Evolutionary conservation across 2,888 invertebrate genomes (phyloP).

Genomic region (Phrixothrix hirtus): DNA sequence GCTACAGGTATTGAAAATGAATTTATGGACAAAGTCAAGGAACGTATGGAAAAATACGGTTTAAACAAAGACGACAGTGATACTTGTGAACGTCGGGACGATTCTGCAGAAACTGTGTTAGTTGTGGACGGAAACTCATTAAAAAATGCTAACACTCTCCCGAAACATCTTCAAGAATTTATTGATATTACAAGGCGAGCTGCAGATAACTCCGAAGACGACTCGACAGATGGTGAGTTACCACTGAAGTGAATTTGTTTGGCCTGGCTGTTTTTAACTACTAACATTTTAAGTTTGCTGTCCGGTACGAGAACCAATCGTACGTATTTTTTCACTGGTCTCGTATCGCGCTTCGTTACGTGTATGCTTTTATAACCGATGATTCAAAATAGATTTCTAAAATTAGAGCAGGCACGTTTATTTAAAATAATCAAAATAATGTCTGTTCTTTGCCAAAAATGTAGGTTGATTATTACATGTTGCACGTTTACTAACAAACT

Average conservation of each 20-base stretch:
- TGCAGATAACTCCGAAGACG: slow-evolving; percentile 46
- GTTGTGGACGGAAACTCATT: slow-evolving; percentile 69
- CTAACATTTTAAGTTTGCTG: slow-evolving; percentile 15
- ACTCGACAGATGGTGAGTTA: slow-evolving; percentile 60
- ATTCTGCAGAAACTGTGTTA: slow-evolving; percentile 52
- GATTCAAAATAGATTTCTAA: slow-evolving; percentile 38
- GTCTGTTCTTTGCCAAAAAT: not conserved
- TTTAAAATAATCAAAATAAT: slow-evolving; percentile 3
- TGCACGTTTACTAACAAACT: not conserved
- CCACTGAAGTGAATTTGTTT: slow-evolving; percentile 43
- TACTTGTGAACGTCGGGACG: slow-evolving; percentile 38
- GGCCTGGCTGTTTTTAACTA: slow-evolving; percentile 55
- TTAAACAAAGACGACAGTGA: slow-evolving; percentile 68
- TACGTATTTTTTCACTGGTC: too few relatives aligned
- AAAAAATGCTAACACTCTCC: slow-evolving; percentile 67
- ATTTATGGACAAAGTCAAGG: slow-evolving; percentile 76
- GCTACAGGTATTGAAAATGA: slow-evolving; percentile 70
- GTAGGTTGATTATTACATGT: not conserved
- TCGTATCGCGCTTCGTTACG: not conserved
- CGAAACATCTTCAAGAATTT: slow-evolving; percentile 79
- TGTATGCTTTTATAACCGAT: not conserved
- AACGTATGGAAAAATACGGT: slow-evolving; percentile 70
- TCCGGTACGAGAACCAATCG: too few relatives aligned
- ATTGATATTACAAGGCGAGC: slow-evolving; percentile 63
- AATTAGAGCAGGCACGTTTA: slow-evolving; percentile 36